A percentile compares a stretch with the other conserved stretches of the same genome.
phyloP scores from a whole-genome alignment of 2,113 vertebrate species.

The Chaetura pelagica region DNA sequence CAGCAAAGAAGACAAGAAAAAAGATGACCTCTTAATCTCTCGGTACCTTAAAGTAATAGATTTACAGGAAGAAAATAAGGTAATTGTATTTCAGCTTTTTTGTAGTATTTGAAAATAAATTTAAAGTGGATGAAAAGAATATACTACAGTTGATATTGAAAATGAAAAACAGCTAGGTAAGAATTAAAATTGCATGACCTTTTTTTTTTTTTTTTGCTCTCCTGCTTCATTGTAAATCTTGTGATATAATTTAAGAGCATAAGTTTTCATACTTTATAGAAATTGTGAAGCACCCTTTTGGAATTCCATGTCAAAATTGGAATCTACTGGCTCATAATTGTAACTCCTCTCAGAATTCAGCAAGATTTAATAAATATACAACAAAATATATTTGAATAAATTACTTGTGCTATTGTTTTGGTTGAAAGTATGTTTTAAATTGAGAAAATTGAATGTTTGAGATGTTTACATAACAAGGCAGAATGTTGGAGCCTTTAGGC shows the following conservation, averaged over 20 bases:
- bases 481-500: background rate
- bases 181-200: background rate
- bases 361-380: background rate
- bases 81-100: constrained; percentile 43
- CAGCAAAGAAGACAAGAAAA: constrained; percentile 74
- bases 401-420: background rate
- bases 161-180: background rate
- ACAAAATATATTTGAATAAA: background rate
- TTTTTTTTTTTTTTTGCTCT: background rate
- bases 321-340: background rate
- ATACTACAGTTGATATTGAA: background rate
- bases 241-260: background rate
- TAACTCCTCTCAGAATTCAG: background rate
- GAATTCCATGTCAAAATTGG: background rate
- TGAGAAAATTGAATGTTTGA: background rate
- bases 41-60: constrained; percentile 75
- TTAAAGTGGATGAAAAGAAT: too few relatives aligned
- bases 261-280: background rate
- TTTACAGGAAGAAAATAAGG: constrained; percentile 80
- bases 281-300: background rate
- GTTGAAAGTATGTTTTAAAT: background rate
- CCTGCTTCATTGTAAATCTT: background rate
- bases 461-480: background rate
- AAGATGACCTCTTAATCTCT: constrained; percentile 71
- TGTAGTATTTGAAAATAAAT: constrained; percentile 35